Conservation (phyloP, 2,888 invertebrate genomes). For the Ceramica pisi region DNA sequence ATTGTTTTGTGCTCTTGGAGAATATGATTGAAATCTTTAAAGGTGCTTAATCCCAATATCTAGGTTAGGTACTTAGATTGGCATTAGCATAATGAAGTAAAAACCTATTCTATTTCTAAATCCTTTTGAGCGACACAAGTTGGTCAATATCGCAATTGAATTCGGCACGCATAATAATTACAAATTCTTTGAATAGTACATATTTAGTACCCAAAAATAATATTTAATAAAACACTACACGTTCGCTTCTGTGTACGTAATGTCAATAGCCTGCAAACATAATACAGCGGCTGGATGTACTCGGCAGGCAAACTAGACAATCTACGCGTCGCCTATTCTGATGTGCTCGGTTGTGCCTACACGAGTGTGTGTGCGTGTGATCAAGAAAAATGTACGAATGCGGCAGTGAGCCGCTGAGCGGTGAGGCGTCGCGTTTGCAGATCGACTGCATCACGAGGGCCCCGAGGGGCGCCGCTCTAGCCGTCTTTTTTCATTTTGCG, state of each 20-base stretch:
- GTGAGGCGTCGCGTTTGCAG: slow-evolving; percentile 79
- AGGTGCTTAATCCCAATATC: not conserved
- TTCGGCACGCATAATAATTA: slow-evolving; percentile 42
- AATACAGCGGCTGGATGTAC: slow-evolving; percentile 55
- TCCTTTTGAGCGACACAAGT: slow-evolving; percentile 6
- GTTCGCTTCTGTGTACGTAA: slow-evolving; percentile 53
- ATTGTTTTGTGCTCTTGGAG: not conserved
- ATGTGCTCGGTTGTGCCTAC: slow-evolving; percentile 29
- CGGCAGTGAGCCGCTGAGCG: slow-evolving; percentile 66
- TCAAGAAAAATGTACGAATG: slow-evolving; percentile 64
- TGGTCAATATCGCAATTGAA: slow-evolving; percentile 17
- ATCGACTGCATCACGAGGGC: slow-evolving; percentile 84
- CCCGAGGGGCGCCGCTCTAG: slow-evolving; percentile 87
- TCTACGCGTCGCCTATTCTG: slow-evolving; percentile 50
- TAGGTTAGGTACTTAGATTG: not conserved
- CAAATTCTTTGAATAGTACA: slow-evolving; percentile 29
- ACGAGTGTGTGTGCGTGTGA: slow-evolving; percentile 56
- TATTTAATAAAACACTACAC: slow-evolving; percentile 44
- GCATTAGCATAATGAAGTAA: slow-evolving; percentile 9
- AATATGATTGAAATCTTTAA: not conserved
- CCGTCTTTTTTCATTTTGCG: slow-evolving; percentile 90
- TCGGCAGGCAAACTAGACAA: slow-evolving; percentile 45
- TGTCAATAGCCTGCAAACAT: slow-evolving; percentile 69
- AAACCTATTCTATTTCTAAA: not conserved
- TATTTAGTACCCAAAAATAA: slow-evolving; percentile 30